Evolutionary conservation across 2,888 invertebrate genomes (phyloP).

Genomic region (Fragum sueziense): DNA sequence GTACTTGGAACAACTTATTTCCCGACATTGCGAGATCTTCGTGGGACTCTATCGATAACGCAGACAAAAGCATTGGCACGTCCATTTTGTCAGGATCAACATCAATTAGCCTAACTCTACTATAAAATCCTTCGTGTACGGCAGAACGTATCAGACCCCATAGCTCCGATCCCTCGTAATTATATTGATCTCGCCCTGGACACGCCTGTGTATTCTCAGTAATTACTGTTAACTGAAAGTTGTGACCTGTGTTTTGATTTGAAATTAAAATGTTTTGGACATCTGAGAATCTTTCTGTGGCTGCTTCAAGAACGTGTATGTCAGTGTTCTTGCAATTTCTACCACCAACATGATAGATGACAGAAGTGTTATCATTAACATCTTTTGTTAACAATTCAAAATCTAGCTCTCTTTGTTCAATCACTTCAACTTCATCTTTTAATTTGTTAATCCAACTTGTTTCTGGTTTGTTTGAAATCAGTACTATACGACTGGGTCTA

Average conservation of each 20-base stretch:
- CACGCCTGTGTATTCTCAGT: background rate
- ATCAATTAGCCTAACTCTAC: conserved; percentile 38
- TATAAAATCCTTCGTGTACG: conserved; percentile 40
- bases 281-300: background rate
- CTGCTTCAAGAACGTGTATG: background rate
- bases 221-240: background rate
- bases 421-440: background rate
- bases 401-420: background rate
- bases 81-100: conserved; percentile 33
- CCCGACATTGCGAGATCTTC: background rate
- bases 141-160: conserved; percentile 56
- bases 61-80: background rate
- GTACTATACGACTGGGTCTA: background rate
- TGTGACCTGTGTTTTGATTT: background rate
- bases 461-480: background rate
- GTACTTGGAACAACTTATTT: background rate
- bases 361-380: background rate
- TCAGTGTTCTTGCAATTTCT: background rate
- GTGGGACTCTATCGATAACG: background rate
- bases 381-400: background rate
- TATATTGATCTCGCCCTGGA: background rate
- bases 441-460: background rate
- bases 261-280: background rate
- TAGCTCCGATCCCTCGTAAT: conserved; percentile 28
- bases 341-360: background rate